A percentile compares a stretch with the other conserved stretches of the same genome.
phyloP scores from a whole-genome alignment of 1,140 invertebrate genomes.

The Tetramorium simillimum region DNA sequence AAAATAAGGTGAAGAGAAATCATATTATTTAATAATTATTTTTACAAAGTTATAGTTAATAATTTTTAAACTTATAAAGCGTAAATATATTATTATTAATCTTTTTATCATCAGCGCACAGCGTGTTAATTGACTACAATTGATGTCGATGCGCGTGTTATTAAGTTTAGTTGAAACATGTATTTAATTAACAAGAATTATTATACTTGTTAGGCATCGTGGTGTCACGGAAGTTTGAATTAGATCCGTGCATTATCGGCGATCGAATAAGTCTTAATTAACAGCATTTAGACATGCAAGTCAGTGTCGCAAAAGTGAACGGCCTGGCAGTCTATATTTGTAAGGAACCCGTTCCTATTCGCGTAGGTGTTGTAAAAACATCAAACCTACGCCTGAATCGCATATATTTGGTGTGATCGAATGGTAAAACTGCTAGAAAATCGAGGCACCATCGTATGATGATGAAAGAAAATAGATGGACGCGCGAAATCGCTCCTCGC shows the following conservation, averaged over 20 bases:
- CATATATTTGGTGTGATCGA: constrained; percentile 10
- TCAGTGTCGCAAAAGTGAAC: constrained; percentile 33
- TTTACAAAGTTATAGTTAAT: neutral
- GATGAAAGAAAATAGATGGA: neutral
- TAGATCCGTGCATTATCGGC: neutral
- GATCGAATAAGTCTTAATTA: constrained; percentile 8
- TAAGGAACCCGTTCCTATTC: constrained; percentile 8
- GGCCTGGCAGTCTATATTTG: neutral
- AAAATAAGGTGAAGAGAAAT: neutral
- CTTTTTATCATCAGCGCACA: too few relatives aligned
- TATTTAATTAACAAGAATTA: constrained; percentile 1
- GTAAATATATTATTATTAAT: too few relatives aligned
- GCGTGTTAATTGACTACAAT: too few relatives aligned
- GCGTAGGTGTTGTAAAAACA: constrained; percentile 18
- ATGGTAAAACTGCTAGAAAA: neutral
- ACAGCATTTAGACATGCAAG: neutral
- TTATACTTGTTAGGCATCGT: neutral
- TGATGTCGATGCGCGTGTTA: too few relatives aligned
- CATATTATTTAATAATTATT: neutral
- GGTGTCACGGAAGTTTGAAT: neutral
- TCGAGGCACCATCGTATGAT: constrained; percentile 4
- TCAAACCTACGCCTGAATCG: constrained; percentile 8
- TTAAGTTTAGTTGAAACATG: neutral
- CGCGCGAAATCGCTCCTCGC: neutral
- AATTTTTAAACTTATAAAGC: neutral